phyloP scores from a whole-genome alignment of 2,113 vertebrate genomes.

The Tautogolabrus adspersus region DNA sequence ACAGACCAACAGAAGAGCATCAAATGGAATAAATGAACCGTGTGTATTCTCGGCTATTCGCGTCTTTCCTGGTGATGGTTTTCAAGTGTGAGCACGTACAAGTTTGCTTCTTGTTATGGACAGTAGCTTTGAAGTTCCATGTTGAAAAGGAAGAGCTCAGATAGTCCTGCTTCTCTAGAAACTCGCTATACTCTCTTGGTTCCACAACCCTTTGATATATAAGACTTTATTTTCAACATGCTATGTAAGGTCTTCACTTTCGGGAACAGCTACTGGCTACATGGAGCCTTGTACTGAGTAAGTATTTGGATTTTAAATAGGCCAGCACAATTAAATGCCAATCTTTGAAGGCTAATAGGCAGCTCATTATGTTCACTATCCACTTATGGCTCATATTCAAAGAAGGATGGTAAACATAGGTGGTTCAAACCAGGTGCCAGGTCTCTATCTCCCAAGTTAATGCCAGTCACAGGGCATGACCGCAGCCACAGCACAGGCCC shows the following conservation, averaged over 20 bases:
- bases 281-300: conserved; percentile 16
- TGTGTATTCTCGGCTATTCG: conserved; percentile 35
- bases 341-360: conserved; percentile 33
- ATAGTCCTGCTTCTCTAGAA: conserved; percentile 35
- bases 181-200: conserved; percentile 25
- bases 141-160: conserved; percentile 42
- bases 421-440: conserved; percentile 24
- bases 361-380: conserved; percentile 29
- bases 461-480: conserved; percentile 58
- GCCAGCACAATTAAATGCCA: conserved; percentile 38
- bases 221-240: conserved; percentile 34
- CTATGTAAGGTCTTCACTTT: conserved; percentile 18
- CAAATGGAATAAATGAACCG: conserved; percentile 65
- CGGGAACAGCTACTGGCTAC: conserved; percentile 7
- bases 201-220: conserved; percentile 48
- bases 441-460: conserved; percentile 29
- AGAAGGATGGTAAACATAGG: conserved; percentile 26
- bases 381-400: conserved; percentile 41
- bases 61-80: conserved; percentile 29
- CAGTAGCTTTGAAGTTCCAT: conserved; percentile 61
- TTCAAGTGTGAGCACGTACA: conserved; percentile 34
- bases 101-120: conserved; percentile 50
- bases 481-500: conserved; percentile 54
- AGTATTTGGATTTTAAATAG: conserved; percentile 49
- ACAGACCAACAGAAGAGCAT: conserved; percentile 46